Evolutionary conservation across 2,888 invertebrate genomes (phyloP).

Genomic region (Napeogenes inachia): DNA sequence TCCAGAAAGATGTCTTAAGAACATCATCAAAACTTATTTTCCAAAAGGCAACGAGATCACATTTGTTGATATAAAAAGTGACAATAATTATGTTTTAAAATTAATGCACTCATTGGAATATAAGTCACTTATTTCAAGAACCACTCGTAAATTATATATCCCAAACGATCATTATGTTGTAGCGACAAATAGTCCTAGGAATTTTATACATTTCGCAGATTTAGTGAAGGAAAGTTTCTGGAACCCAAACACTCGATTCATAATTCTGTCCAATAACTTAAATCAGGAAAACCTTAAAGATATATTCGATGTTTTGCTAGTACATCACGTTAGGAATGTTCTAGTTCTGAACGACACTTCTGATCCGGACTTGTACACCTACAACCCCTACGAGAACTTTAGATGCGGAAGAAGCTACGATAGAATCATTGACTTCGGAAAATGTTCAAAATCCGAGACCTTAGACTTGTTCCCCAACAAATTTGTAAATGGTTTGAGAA

Average conservation of each 20-base stretch:
- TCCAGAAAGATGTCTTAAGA: background rate
- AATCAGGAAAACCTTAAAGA: slow-evolving; percentile 27
- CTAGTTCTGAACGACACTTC: slow-evolving; percentile 41
- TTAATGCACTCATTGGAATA: slow-evolving; percentile 15
- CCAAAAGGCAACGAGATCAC: slow-evolving; percentile 16
- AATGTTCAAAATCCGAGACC: slow-evolving; percentile 36
- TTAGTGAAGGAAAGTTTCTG: slow-evolving; percentile 40
- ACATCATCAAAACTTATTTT: slow-evolving; percentile 4
- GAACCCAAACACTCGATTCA: slow-evolving; percentile 45
- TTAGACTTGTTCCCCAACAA: slow-evolving; percentile 41
- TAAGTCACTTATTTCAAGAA: slow-evolving; percentile 13
- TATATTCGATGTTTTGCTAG: slow-evolving; percentile 45
- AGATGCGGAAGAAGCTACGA: slow-evolving; percentile 52
- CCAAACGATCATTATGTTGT: slow-evolving; percentile 40
- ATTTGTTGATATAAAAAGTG: slow-evolving; percentile 24
- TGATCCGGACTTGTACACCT: slow-evolving; percentile 44
- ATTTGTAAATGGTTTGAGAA: slow-evolving; percentile 41
- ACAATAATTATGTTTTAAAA: slow-evolving; percentile 23
- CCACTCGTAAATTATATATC: background rate
- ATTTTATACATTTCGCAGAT: slow-evolving; percentile 31
- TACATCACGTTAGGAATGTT: slow-evolving; percentile 39
- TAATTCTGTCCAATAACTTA: slow-evolving; percentile 40
- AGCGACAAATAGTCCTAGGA: slow-evolving; percentile 26
- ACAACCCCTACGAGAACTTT: slow-evolving; percentile 53
- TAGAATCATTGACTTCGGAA: slow-evolving; percentile 42